These are phyloP conservation scores for Puma concolor DNA, from an alignment of 2,113 vertebrate genomes.

Conservation along the genomic window DNA sequence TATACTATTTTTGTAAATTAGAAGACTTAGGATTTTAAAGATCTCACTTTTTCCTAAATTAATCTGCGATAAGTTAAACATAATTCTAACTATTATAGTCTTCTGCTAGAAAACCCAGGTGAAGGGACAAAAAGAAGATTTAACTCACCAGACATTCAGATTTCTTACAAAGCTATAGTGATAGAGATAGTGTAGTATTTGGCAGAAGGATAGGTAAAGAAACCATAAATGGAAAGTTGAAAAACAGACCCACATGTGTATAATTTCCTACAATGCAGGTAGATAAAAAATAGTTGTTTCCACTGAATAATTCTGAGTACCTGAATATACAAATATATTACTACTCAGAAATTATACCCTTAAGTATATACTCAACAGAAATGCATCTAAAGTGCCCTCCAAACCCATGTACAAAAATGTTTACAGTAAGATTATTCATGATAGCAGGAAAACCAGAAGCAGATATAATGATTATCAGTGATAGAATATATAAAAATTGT, in stretches of 20 bases:
- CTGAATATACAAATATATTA: neutral
- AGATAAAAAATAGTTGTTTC: neutral
- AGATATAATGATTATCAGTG: neutral
- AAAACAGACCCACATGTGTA: neutral
- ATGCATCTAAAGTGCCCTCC: neutral
- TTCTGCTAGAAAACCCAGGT: neutral
- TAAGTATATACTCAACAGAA: neutral
- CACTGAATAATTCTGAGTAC: neutral
- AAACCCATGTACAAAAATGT: neutral
- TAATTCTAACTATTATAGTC: neutral
- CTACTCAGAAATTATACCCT: neutral
- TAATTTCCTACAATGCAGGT: neutral
- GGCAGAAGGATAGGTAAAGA: neutral
- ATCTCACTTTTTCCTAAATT: neutral
- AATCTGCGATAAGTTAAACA: neutral
- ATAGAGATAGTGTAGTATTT: neutral
- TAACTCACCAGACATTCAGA: neutral
- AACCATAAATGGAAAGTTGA: neutral
- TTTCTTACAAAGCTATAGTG: conserved; percentile 9
- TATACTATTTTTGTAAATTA: neutral
- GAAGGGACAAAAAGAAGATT: neutral
- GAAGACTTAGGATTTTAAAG: neutral
- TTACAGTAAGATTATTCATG: neutral
- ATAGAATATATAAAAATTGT: conserved; percentile 19
- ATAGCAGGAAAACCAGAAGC: neutral